Evolutionary conservation across 2,113 vertebrate genomes (phyloP), one percentile per base, ranked within the genome.

Genomic region (Marcusenius ussheri): DNA sequence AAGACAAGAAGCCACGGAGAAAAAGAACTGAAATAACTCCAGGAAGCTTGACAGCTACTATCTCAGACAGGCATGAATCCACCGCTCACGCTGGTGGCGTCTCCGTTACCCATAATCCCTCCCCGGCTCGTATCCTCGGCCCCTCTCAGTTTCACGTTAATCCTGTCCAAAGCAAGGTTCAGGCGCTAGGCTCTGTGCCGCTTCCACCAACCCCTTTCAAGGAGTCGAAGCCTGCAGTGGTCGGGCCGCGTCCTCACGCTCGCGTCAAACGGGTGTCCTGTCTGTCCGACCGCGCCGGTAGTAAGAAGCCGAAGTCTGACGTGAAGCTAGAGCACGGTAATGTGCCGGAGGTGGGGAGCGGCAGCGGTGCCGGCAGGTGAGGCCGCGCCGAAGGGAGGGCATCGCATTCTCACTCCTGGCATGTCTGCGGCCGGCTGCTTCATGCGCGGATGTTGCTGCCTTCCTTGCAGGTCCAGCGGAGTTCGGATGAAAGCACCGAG

Each of bases 401-500:
- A 3, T 80, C 35, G 13, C 31, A 80, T 80, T 80, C 74, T 80
- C 74, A 42, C 31, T 5, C 35, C 31, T 19, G 35, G 15, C 74
- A 80, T 39, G 35, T 80, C 62, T 31, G 74, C 35, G 4, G 74
- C 74, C 0, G 35, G 1, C 35, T 2, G 74, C 35, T 19, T 42
- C 35, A 80, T 17, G 35, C 0, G 35, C 2, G 13, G 42, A 39
- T 80, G 17, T 42, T 1, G 35, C 15, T 80, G 74, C 74, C 35
- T 80, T 27, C 2, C 0, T 39, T 94, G 91, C 92, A 96, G 97
- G 74, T 94, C 93, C 17, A 96, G 96, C 5, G 96, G 97, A 66
- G 97, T 97, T 21, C 96, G 97, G 56, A 97, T 97, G 91, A 97
- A 97, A 93, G 96, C 97, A 0, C 97, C 97, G 3, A 97, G 97